phyloP scores from a whole-genome alignment of 2,113 vertebrate genomes.

The Cnemophilus loriae region DNA sequence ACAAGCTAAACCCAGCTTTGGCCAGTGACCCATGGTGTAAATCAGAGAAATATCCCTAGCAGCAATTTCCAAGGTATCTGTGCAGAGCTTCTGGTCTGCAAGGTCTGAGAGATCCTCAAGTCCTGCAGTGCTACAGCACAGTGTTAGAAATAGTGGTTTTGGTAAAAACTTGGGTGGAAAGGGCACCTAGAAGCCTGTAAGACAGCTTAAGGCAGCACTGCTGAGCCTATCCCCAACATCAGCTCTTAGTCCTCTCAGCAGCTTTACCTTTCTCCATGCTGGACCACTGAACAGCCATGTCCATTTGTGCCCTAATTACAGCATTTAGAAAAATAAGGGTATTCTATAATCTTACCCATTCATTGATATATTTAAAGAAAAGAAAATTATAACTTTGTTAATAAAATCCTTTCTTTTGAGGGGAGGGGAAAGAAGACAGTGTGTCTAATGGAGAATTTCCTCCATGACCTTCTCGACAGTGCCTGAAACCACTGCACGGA shows the following conservation, averaged over 20 bases:
- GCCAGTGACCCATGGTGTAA: background rate
- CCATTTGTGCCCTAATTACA: background rate
- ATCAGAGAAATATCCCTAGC: background rate
- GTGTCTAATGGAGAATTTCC: background rate
- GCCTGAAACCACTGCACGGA: background rate
- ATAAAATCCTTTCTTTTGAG: background rate
- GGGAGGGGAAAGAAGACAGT: background rate
- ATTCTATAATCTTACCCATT: background rate
- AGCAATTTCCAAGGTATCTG: background rate
- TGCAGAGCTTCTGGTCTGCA: background rate
- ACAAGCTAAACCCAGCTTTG: background rate
- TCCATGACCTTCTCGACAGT: background rate
- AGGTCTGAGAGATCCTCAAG: background rate
- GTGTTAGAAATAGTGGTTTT: background rate
- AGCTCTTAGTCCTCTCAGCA: background rate
- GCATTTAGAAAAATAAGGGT: constrained; percentile 10
- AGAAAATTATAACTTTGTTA: background rate
- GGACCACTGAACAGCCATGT: background rate
- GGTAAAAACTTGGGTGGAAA: background rate
- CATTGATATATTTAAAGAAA: background rate
- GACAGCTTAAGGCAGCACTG: background rate
- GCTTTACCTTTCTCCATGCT: background rate
- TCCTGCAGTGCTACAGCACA: background rate
- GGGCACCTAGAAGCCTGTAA: background rate
- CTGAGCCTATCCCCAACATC: background rate